These are phyloP conservation scores for Neomorphus geoffroyi DNA, from an alignment of 2,797 vertebrate species.

Conservation along the genomic window DNA sequence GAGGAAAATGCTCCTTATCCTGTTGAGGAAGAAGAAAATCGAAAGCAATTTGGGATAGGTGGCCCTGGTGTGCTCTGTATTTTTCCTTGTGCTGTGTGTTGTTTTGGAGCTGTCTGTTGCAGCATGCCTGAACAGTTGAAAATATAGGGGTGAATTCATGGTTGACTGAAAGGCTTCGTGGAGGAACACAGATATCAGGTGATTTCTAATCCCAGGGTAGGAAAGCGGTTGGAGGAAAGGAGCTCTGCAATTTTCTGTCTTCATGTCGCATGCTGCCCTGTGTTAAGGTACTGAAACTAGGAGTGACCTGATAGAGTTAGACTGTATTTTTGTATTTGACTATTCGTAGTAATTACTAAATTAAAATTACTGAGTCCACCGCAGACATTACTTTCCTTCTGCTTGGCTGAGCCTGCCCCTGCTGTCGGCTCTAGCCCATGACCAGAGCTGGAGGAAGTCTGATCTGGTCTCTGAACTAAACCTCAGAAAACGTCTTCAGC, in stretches of 20 bases:
- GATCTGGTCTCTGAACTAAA: background rate
- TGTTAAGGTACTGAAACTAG: background rate
- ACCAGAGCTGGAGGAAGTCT: background rate
- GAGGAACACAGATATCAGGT: background rate
- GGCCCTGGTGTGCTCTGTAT: background rate
- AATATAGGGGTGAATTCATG: background rate
- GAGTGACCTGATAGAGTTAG: background rate
- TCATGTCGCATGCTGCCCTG: accelerated
- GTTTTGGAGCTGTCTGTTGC: background rate
- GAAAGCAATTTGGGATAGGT: background rate
- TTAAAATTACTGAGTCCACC: background rate
- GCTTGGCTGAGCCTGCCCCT: background rate
- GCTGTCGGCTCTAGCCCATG: background rate
- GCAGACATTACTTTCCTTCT: background rate
- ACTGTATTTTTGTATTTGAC: background rate
- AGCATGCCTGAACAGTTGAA: background rate
- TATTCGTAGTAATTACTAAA: background rate
- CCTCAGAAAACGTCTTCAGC: background rate
- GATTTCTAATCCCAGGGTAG: background rate
- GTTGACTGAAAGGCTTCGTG: background rate
- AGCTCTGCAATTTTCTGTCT: background rate
- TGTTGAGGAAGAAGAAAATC: background rate
- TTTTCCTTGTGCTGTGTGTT: background rate
- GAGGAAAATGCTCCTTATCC: background rate
- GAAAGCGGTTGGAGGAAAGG: background rate